phyloP scores from a whole-genome alignment of 2,888 invertebrate genomes.

The Pristionchus mayeri region DNA sequence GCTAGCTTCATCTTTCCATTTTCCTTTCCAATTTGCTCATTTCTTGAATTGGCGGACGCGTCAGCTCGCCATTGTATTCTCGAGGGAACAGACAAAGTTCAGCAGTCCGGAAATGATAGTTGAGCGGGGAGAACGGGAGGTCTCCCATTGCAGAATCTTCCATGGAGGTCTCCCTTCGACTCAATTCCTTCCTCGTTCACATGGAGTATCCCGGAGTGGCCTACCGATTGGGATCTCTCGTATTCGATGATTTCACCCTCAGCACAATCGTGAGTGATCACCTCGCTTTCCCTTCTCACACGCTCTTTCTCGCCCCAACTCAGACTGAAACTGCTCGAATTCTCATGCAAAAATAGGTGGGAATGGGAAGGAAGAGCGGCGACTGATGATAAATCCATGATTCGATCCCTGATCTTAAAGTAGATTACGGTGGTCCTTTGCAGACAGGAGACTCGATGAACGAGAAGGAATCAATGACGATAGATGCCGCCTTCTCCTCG shows the following conservation, averaged over 20 bases:
- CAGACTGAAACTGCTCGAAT: not conserved
- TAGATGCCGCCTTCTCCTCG: slow-evolving; percentile 44
- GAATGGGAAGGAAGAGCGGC: slow-evolving; percentile 10
- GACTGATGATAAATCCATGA: too few relatives aligned
- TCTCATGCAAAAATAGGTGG: not conserved
- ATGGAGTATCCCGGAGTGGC: slow-evolving; percentile 46
- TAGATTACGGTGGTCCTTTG: not conserved
- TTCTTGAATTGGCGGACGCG: not conserved
- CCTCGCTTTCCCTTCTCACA: not conserved
- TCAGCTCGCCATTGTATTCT: not conserved
- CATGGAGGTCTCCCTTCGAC: not conserved
- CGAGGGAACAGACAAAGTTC: slow-evolving; percentile 14
- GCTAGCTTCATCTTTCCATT: not conserved
- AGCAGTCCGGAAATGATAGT: not conserved
- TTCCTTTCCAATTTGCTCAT: slow-evolving; percentile 10
- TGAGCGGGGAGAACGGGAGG: too few relatives aligned
- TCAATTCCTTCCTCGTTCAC: slow-evolving; percentile 27
- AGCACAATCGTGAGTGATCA: slow-evolving; percentile 5
- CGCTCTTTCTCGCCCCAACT: not conserved
- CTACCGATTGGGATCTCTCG: slow-evolving; percentile 42
- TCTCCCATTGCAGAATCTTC: slow-evolving; percentile 3
- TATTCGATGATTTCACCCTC: slow-evolving; percentile 26
- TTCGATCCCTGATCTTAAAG: too few relatives aligned
- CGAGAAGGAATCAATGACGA: slow-evolving; percentile 6
- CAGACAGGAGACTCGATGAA: slow-evolving; percentile 11